Evolutionary conservation across 1,140 invertebrate species (phyloP).

Genomic region (Cyclina sinensis): DNA sequence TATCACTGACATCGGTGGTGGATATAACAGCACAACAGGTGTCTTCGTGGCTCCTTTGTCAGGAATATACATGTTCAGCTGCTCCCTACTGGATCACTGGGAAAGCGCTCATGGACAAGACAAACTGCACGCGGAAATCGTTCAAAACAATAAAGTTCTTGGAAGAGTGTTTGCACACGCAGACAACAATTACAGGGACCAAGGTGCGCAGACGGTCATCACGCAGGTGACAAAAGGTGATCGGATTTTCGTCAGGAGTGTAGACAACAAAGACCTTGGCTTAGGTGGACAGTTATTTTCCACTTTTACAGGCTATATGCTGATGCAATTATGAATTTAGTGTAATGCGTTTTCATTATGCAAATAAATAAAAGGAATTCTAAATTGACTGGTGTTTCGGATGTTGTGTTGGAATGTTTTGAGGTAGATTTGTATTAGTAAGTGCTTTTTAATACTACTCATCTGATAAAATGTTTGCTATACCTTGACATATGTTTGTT

Average conservation of each 20-base stretch:
- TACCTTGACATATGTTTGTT: no score
- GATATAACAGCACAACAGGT: slow-evolving; percentile 30
- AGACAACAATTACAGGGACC: background rate
- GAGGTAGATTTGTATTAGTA: no score
- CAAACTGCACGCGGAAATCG: slow-evolving; percentile 26
- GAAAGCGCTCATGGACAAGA: background rate
- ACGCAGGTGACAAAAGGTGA: background rate
- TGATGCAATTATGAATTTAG: no score
- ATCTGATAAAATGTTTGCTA: no score
- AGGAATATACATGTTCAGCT: slow-evolving; percentile 20
- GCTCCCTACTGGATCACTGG: background rate
- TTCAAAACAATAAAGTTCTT: background rate
- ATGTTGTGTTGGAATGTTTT: no score
- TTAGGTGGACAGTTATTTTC: slow-evolving; percentile 21
- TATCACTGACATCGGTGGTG: background rate
- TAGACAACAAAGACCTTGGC: background rate
- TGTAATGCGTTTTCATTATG: no score
- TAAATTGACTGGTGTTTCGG: no score
- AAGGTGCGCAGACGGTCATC: background rate
- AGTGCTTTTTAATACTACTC: no score
- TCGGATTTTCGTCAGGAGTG: background rate
- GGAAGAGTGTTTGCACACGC: slow-evolving; percentile 32
- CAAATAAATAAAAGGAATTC: no score
- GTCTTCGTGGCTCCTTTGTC: slow-evolving; percentile 10
- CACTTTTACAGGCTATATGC: slow-evolving; percentile 11